A percentile compares a stretch with the other conserved stretches of the same genome.
Evolutionary conservation across 2,888 invertebrate species (phyloP).

Genomic region (Pachycephus smyrnensis): DNA sequence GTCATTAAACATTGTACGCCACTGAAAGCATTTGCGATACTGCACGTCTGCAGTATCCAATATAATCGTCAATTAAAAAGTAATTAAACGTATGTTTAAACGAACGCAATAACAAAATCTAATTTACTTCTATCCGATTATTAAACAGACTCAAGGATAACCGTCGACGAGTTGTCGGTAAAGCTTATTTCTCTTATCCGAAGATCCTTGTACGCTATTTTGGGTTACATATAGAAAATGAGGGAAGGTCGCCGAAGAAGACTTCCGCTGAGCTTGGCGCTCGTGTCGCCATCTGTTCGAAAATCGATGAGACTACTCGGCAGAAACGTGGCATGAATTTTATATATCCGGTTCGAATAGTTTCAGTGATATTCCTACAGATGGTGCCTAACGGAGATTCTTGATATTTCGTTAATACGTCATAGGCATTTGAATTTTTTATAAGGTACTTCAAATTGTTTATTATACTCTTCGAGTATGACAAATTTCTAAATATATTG

Average conservation of each 20-base stretch:
- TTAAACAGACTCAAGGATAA: neutral
- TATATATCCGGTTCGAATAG: neutral
- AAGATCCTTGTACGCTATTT: neutral
- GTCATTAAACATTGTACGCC: neutral
- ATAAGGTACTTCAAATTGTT: neutral
- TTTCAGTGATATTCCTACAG: neutral
- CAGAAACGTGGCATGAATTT: neutral
- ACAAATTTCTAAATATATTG: neutral
- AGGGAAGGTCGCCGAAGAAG: neutral
- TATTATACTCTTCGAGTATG: neutral
- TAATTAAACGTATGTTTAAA: neutral
- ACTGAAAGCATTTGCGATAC: neutral
- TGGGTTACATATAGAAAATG: neutral
- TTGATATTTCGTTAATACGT: neutral
- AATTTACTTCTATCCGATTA: neutral
- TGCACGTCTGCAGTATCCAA: neutral
- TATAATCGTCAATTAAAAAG: neutral
- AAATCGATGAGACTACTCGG: neutral
- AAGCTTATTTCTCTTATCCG: neutral
- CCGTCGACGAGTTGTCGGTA: neutral
- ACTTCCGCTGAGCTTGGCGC: neutral
- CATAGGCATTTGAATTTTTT: neutral
- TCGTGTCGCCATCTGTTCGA: neutral
- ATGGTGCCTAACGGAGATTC: neutral
- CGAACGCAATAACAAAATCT: neutral